Base-by-base conservation (phyloP, 1,140 invertebrate species). In the Drosophila ananassae region DNA sequence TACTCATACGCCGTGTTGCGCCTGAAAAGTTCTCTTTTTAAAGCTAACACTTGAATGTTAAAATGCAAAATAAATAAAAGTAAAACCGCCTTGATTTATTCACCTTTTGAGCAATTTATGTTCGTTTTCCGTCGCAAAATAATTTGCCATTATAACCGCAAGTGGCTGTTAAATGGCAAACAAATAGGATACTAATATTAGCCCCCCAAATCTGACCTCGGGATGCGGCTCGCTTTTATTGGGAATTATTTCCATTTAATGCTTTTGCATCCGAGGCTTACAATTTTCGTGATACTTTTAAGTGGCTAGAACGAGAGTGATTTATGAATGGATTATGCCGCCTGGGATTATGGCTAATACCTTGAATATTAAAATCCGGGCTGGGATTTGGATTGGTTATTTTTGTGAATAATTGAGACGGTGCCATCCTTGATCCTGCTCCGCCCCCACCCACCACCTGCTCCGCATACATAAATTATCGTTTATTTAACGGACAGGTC, bases 381-480 rank as follows among this genome's bases (percentile, higher is more conserved):
- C 37, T 56, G 55, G 10, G 41, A 32, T 21, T 32, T 3, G 22
- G 12, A 25, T 63, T 41, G 34, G 21, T 46, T 17, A 60, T 47
- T n/a, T 66, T 34, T 46, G 30, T 28, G 25, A 47, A 68, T 56
- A 69, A 69, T 56, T 56, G 66, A 32, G 63, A 37, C 22, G 41
- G 21, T 17, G 13, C 12, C 7, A 5, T 30, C 44, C 57, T 37
- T 3, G 17, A 47, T 17, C 17, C 17, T 17, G 17, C 17, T 17
- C 17, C 17, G 17, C 17, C 17, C 17, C 17, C 17, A 17, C 17
- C 17, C 17, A 17, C 30, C 54, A 46, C 47, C 28, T 37, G 30
- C 52, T 44, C 47, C 41, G 13, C 4, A 32, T 82, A 82, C 74
- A 69, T 74, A 83, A 82, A 75, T 73, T 50, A 77, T 63, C 41